Evolutionary conservation across 2,888 invertebrate species (phyloP).

Genomic region (Glaucopsyche alexis): DNA sequence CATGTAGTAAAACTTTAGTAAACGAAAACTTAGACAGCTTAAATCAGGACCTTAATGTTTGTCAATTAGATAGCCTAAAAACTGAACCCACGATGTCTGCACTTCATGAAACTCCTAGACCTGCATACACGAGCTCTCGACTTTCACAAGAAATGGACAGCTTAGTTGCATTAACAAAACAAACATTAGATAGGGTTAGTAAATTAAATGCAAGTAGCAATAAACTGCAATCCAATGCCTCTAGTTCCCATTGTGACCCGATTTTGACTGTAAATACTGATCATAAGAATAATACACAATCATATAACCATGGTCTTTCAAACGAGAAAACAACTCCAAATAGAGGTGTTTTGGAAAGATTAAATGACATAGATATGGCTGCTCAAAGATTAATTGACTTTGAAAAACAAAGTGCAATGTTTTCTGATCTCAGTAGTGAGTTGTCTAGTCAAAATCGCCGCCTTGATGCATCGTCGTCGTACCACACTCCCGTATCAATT

Average conservation of each 20-base stretch:
- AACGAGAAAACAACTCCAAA: slow-evolving; percentile 56
- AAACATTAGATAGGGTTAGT: slow-evolving; percentile 84
- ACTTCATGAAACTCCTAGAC: slow-evolving; percentile 69
- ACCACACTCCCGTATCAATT: slow-evolving; percentile 82
- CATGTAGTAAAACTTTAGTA: slow-evolving; percentile 60
- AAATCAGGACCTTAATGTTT: slow-evolving; percentile 53
- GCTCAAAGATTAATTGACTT: slow-evolving; percentile 78
- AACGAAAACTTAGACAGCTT: slow-evolving; percentile 54
- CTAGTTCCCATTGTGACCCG: slow-evolving; percentile 63
- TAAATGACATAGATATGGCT: slow-evolving; percentile 75
- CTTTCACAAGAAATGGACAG: slow-evolving; percentile 82
- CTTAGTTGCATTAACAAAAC: slow-evolving; percentile 82
- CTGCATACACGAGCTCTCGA: slow-evolving; percentile 62
- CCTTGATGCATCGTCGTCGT: slow-evolving; percentile 62
- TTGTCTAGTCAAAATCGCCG: slow-evolving; percentile 76
- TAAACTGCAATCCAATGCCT: slow-evolving; percentile 66
- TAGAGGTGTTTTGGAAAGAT: slow-evolving; percentile 71
- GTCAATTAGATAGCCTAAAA: slow-evolving; percentile 54
- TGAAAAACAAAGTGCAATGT: slow-evolving; percentile 78
- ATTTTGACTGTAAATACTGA: slow-evolving; percentile 62
- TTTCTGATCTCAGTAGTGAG: slow-evolving; percentile 78
- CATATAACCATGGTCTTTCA: slow-evolving; percentile 61
- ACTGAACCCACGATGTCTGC: slow-evolving; percentile 65
- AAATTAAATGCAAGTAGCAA: slow-evolving; percentile 79
- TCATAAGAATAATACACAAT: slow-evolving; percentile 59